Conservation (phyloP, 2,888 invertebrate species). For the Syritta pipiens region DNA sequence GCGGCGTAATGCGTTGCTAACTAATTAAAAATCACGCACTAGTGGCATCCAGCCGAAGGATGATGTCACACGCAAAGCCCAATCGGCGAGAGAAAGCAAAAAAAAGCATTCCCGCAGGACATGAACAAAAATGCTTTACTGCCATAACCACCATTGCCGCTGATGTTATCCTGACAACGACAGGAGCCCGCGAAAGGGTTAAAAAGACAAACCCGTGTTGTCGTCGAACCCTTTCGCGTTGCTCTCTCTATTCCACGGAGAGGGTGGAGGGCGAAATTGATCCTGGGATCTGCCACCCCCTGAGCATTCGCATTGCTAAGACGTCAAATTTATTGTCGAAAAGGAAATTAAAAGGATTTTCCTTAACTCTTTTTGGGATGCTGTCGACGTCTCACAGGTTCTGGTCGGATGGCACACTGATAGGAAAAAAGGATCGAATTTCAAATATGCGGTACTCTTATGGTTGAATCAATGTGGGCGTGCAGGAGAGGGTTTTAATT, state of each 20-base stretch:
- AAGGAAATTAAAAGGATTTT: constrained; percentile 76
- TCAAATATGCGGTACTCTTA: constrained; percentile 51
- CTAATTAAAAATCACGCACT: constrained; percentile 69
- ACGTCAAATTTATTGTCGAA: constrained; percentile 71
- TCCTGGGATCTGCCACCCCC: constrained; percentile 52
- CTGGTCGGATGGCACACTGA: constrained; percentile 20
- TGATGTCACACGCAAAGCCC: constrained; percentile 60
- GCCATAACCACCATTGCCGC: constrained; percentile 63
- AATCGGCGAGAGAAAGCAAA: constrained; percentile 33
- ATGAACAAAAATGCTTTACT: constrained; percentile 49
- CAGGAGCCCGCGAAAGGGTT: constrained; percentile 59
- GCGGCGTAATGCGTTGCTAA: constrained; percentile 56
- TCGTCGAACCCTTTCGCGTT: constrained; percentile 36
- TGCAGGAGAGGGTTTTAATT: constrained; percentile 60
- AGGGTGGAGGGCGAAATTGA: constrained; percentile 19
- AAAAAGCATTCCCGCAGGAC: constrained; percentile 53
- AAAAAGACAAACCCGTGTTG: constrained; percentile 12
- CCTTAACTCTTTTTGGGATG: constrained; percentile 44
- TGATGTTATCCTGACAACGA: constrained; percentile 66
- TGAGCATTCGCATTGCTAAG: constrained; percentile 70
- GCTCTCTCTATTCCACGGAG: background rate
- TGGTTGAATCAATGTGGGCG: constrained; percentile 13
- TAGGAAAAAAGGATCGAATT: constrained; percentile 61
- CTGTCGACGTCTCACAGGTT: constrained; percentile 1
- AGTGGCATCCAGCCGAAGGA: constrained; percentile 31